Base-by-base conservation (phyloP, 2,888 invertebrate genomes). In the Octonoba sinensis region DNA sequence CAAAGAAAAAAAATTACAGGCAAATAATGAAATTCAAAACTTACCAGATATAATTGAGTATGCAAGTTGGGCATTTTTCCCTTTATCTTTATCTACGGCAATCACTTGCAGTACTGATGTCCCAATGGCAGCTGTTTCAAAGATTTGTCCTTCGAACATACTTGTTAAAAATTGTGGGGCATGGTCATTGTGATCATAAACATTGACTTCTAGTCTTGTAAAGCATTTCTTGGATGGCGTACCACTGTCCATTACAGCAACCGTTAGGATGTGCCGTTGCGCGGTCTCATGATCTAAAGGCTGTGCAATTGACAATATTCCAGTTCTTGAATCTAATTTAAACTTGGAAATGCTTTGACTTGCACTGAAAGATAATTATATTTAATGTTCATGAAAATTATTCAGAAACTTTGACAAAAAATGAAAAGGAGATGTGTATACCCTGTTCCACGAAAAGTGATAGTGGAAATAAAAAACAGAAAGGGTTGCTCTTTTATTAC, bases 181-280 rank as follows among this genome's bases (percentile, higher is more conserved):
- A 89, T 96, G 95, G 89, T 96, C 97, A 89, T 97, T 97, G 86
- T 94, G 93, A 89, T 96, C 97, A 88, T 92, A 92, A 60, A 97
- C 95, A 84, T 92, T 92, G 57, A 95, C 92, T 66, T 92, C 89
- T 16, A 97, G 93, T 86, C 96, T 91, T 18, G 96, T 94, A 88
- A 93, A 95, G 87, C 95, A 71, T 13, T 72, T 74, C 59, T 82
- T 82, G 96, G 69, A 92, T 24, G 91, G 90, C 88, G 93, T 91
- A 18, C 91, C 89, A 8, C 95, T 95, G 89, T 97, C 96, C 22
- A 93, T 93, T 36, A 95, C 93, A 86, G 93, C 93, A 71, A 97
- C 92, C 85, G 95, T 95, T 77, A 97, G 91, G 87, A 92, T 91
- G 90, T 96, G 96, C 79, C 90, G 91, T 82, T 91, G 90, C 87